phyloP scores from a whole-genome alignment of 1,140 invertebrate genomes.

The Heliconius eleuchia region DNA sequence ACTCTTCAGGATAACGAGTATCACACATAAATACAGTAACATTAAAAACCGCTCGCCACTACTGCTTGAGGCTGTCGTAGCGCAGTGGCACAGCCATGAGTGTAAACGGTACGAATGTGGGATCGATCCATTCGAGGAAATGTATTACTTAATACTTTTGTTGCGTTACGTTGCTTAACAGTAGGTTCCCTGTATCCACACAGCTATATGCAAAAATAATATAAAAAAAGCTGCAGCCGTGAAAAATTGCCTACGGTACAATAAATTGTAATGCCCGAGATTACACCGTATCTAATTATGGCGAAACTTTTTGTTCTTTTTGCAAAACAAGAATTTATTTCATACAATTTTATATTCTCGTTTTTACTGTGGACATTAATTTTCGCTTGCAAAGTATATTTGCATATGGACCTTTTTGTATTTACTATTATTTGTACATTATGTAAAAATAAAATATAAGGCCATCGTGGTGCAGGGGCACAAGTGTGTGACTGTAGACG shows the following conservation, averaged over 20 bases:
- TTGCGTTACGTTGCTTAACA: background rate
- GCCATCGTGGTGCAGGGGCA: too few species aligned
- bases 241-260: constrained; percentile 24
- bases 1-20: background rate
- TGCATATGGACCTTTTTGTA: constrained; percentile 40
- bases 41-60: constrained; percentile 13
- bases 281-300: constrained; percentile 42
- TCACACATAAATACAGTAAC: background rate
- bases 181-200: background rate
- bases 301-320: constrained; percentile 37
- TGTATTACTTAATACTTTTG: too few species aligned
- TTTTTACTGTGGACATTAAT: constrained; percentile 45
- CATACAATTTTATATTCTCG: constrained; percentile 35
- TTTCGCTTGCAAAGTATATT: constrained; percentile 36
- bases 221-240: background rate
- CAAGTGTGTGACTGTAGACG: too few species aligned
- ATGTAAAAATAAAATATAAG: background rate
- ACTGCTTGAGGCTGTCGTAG: too few species aligned
- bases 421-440: constrained; percentile 16
- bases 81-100: too few species aligned
- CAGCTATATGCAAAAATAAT: background rate
- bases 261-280: constrained; percentile 41
- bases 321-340: constrained; percentile 44
- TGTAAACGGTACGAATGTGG: too few species aligned
- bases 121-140: too few species aligned